Evolutionary conservation across 2,113 vertebrate species (phyloP), one percentile per base, ranked within the genome.

Genomic region (Ahaetulla prasina): DNA sequence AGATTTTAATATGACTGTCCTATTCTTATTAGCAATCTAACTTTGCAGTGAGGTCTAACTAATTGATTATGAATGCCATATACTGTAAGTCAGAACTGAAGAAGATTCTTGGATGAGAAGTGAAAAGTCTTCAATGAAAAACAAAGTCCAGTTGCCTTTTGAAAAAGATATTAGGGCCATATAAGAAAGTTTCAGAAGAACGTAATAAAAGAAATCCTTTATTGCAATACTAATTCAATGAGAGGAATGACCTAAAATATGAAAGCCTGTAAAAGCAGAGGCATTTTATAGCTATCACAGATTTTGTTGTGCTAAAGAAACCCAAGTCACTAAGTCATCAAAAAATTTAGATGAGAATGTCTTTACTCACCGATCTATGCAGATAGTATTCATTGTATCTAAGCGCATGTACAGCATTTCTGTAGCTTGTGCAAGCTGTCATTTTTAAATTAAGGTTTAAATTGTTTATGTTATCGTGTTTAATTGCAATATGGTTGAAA

Each of bases 371-470:
- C 99, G 97, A 97, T 99, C 99, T 93, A 99, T 97, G 87, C 99
- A 99, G 5, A 97, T 98, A 53, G 99, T 99, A 96, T 99, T 99
- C 99, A 99, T 99, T 0, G 98, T 98, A 96, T 99, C 99, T 97
- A 99, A 97, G 87, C 99, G 98, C 98, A 99, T 99, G 95, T 99
- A 99, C 53, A 99, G 96, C 74, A 99, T 99, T 97, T 99, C 99
- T 53, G 99, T 99, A 87, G 98, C 99, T 97, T 99, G 99, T 2
- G 99, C 99, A 94, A 99, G 97, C 99, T 99, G 85, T 23, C 90
- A 86, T 30, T 93, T 94, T 92, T 25, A 60, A 23, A 96, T 98
- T 98, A 98, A 98, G 97, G 97, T 96, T 95, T 85, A 92, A 96
- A 80, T 4, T 87, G 91, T 89, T 92, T 1, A 53, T 54, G 8